Base-by-base conservation (phyloP, 2,888 invertebrate genomes). In the Troides aeacus region DNA sequence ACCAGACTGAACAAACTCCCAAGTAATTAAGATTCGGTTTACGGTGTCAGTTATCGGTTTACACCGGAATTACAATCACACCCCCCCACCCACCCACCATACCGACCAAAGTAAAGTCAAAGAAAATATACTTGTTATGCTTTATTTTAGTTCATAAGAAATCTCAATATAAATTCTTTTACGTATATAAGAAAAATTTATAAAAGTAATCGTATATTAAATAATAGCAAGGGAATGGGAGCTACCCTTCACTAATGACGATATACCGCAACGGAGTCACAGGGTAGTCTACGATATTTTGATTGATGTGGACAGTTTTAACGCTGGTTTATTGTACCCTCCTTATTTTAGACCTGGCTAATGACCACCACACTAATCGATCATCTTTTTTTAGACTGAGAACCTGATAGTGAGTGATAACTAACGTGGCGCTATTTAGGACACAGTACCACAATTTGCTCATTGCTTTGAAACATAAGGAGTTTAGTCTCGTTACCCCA, bases 191-290 rank as follows among this genome's bases (percentile, higher is more conserved):
- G n/a, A 61, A 63, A 73, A 73, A 73, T 3, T 68, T 62, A 70
- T 70, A 70, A 73, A 73, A 71, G 67, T 73, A 71, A 71, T 66
- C 18, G 68, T 70, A 70, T 68, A 69, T 71, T 64, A 68, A 68
- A 68, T 59, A 68, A 23, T 50, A n/a, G 58, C 62, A 46, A 68
- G 63, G 68, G 67, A 39, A 21, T 23, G 58, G 39, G 23, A 56
- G 50, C 23, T 62, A 7, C 42, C 63, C 59, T 68, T 46, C n/a
- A 30, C 21, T 63, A 68, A 68, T 68, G 58, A 50, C 36, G 58
- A 59, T n/a, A 63, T 58, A 63, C 50, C 63, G 39, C 57, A 42
- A 50, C 23, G 63, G 23, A 58, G 15, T 58, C 36, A 46, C 2
- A 21, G 42, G 50, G 50, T 17, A 39, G 39, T 39, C 10, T 39